phyloP scores from a whole-genome alignment of 2,113 vertebrate genomes.

The Eretmochelys imbricata region DNA sequence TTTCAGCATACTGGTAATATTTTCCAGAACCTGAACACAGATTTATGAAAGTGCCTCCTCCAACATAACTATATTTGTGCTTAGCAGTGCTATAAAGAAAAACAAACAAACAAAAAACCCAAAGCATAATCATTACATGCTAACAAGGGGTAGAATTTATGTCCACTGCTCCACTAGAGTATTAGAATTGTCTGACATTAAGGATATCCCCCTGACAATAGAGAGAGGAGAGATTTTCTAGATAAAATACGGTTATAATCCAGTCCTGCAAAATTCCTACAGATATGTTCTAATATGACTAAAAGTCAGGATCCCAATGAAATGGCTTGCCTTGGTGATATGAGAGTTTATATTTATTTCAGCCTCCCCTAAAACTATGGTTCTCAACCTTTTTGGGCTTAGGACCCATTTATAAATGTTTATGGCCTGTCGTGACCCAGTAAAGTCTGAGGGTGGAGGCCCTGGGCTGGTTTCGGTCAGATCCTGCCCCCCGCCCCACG shows the following conservation, averaged over 20 bases:
- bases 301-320: not conserved
- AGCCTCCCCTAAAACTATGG: not conserved
- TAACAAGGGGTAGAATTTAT: not conserved
- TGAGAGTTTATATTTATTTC: not conserved
- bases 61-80: too few relatives aligned
- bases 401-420: too few relatives aligned
- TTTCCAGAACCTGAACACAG: too few relatives aligned
- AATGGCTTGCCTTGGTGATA: not conserved
- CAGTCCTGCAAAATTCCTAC: not conserved
- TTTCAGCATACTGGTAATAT: too few relatives aligned
- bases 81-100: not conserved
- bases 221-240: not conserved
- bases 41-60: too few relatives aligned
- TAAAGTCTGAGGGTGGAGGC: too few relatives aligned
- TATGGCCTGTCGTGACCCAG: too few relatives aligned
- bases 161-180: not conserved
- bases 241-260: not conserved
- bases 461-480: too few relatives aligned
- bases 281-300: not conserved
- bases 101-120: not conserved
- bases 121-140: not conserved
- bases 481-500: too few relatives aligned
- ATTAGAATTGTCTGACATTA: not conserved
- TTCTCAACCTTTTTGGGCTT: too few relatives aligned
- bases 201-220: too few relatives aligned